These are phyloP conservation scores for Acanthaster planci DNA, from an alignment of 35 echinoderm and acorn worm genomes.

Conservation along the genomic window DNA sequence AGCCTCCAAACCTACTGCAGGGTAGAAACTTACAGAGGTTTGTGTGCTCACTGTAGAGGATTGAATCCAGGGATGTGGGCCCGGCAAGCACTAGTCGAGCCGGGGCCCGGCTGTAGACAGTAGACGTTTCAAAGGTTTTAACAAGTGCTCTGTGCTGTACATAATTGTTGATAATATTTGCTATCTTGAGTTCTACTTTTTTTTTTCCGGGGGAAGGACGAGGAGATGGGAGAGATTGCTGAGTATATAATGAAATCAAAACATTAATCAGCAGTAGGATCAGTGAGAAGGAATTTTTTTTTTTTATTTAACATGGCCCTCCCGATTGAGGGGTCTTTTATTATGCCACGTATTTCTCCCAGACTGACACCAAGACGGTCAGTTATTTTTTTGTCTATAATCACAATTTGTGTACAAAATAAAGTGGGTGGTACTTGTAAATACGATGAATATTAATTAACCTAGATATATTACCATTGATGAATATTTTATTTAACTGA, in stretches of 20 bases:
- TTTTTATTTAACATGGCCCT: not conserved
- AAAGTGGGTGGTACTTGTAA: constrained; percentile 20
- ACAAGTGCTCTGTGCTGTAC: not conserved
- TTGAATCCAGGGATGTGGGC: no score
- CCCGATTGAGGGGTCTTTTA: not conserved
- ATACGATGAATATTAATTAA: not conserved
- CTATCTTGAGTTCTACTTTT: not conserved
- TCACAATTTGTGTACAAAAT: constrained; percentile 7
- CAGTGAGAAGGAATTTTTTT: constrained; percentile 1
- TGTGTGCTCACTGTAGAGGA: no score
- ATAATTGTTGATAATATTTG: constrained; percentile 24
- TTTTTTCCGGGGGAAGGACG: not conserved
- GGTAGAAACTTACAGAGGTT: no score
- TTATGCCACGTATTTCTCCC: not conserved
- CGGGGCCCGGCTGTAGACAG: no score
- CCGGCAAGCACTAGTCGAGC: no score
- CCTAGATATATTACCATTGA: constrained; percentile 10
- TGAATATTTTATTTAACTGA: constrained; percentile 24
- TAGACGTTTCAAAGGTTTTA: no score
- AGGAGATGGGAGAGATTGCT: not conserved
- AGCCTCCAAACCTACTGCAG: no score
- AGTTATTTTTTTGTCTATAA: constrained; percentile 6
- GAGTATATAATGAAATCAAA: not conserved
- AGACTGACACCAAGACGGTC: no score
- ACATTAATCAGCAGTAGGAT: not conserved